These are phyloP conservation scores for Sceloporus undulatus DNA, from an alignment of 2,113 vertebrate species.

Conservation along the genomic window DNA sequence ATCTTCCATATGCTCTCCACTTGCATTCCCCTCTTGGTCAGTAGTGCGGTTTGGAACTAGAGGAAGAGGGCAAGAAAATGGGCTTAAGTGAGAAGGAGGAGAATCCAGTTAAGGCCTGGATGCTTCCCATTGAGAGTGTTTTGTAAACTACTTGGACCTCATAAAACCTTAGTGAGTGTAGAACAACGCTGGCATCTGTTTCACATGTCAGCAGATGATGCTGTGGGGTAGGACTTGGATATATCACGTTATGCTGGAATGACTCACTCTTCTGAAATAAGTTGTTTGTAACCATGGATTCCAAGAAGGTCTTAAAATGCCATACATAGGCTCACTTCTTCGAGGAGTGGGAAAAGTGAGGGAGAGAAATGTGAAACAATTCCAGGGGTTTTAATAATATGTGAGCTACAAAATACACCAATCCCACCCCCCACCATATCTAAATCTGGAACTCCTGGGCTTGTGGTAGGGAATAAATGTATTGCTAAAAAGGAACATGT, in stretches of 20 bases:
- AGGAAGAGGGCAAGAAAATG: not conserved
- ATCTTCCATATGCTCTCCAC: not conserved
- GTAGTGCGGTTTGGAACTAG: not conserved
- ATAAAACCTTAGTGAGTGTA: not conserved
- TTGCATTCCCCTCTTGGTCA: not conserved
- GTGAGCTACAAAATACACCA: not conserved
- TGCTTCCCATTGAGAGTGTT: too few species aligned
- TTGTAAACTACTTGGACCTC: not conserved
- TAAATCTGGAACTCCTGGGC: not conserved
- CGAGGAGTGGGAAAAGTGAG: not conserved
- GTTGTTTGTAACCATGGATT: constrained; percentile 18
- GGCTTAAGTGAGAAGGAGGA: not conserved
- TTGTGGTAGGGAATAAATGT: not conserved
- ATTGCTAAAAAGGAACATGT: not conserved
- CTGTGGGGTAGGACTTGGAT: constrained; percentile 27
- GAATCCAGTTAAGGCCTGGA: not conserved
- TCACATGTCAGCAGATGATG: constrained; percentile 10
- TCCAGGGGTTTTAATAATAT: not conserved
- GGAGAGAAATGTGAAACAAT: not conserved
- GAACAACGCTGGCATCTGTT: not conserved
- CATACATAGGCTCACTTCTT: rapidly evolving
- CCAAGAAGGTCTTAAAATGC: constrained; percentile 9
- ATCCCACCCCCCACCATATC: not conserved
- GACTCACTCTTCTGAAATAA: not conserved
- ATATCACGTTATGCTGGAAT: not conserved